Evolutionary conservation across 2,797 vertebrate genomes (phyloP).

Genomic region (Aplochiton taeniatus): DNA sequence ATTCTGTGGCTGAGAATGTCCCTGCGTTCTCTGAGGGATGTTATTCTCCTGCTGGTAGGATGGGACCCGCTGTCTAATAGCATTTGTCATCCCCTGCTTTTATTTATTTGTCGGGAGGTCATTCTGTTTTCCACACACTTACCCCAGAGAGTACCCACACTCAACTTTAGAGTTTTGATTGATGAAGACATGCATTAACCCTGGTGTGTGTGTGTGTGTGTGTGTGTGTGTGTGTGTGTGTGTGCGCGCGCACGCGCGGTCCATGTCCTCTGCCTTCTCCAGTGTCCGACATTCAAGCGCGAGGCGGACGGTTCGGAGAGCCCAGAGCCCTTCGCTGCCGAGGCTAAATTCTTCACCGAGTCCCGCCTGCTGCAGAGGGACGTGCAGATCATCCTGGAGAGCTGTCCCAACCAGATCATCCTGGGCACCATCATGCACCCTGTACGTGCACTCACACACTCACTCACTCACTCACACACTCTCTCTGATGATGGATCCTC

Average conservation of each 20-base stretch:
- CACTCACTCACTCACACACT: background rate
- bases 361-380: slow-evolving; percentile 94
- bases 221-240: background rate
- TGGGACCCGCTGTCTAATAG: too few relatives aligned
- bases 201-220: background rate
- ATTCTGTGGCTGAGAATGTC: too few relatives aligned
- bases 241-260: too few relatives aligned
- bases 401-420: slow-evolving; percentile 95
- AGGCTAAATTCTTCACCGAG: slow-evolving; percentile 98
- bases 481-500: background rate
- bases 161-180: too few relatives aligned
- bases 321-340: slow-evolving; percentile 90
- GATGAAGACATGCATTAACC: too few relatives aligned
- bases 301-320: slow-evolving; percentile 88
- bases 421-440: slow-evolving; percentile 96
- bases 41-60: too few relatives aligned
- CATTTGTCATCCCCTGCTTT: too few relatives aligned
- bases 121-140: too few relatives aligned
- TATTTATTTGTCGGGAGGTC: too few relatives aligned
- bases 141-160: too few relatives aligned
- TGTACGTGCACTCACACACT: slow-evolving; percentile 53
- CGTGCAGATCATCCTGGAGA: slow-evolving; percentile 96
- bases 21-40: too few relatives aligned
- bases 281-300: slow-evolving; percentile 94
- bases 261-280: background rate